A percentile compares a stretch with the other conserved stretches of the same genome.
Evolutionary conservation across 1,140 invertebrate genomes (phyloP).

Genomic region (Thalassaphorura encarpata): DNA sequence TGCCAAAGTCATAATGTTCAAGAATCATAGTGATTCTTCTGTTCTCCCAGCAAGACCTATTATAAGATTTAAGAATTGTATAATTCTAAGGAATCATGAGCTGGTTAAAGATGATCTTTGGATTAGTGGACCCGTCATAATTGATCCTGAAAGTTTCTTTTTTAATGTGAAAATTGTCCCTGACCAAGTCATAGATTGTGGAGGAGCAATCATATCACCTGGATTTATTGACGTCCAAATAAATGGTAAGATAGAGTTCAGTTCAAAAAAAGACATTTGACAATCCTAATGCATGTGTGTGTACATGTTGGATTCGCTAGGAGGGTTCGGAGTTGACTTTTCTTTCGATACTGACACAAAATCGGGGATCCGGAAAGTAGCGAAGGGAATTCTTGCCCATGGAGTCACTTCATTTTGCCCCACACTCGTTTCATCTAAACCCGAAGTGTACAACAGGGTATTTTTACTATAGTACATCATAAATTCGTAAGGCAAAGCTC

Average conservation of each 20-base stretch:
- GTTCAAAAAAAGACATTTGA: too few relatives aligned
- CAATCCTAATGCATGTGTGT: too few relatives aligned
- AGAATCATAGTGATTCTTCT: too few relatives aligned
- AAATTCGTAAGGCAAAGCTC: too few relatives aligned
- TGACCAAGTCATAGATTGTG: conserved; percentile 63
- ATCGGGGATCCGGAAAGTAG: conserved; percentile 64
- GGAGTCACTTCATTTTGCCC: conserved; percentile 97
- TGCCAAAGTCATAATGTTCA: too few relatives aligned
- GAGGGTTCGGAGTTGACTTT: conserved; percentile 93
- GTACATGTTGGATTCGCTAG: conserved; percentile 46
- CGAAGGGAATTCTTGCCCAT: conserved; percentile 63
- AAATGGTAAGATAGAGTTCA: too few relatives aligned
- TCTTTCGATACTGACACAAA: conserved; percentile 66
- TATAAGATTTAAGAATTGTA: too few relatives aligned
- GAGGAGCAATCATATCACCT: conserved; percentile 65
- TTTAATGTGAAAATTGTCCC: conserved; percentile 72
- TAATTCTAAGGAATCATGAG: conserved; percentile 60
- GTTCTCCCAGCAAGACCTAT: too few relatives aligned
- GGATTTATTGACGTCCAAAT: conserved; percentile 97
- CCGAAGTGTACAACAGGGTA: conserved; percentile 64
- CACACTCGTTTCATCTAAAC: conserved; percentile 82
- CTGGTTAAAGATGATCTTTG: conserved; percentile 77
- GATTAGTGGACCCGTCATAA: conserved; percentile 74
- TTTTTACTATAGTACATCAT: too few relatives aligned
- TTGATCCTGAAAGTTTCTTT: conserved; percentile 84